Conservation (phyloP, 2,797 vertebrate species). For the Pantherophis alleghaniensis region DNA sequence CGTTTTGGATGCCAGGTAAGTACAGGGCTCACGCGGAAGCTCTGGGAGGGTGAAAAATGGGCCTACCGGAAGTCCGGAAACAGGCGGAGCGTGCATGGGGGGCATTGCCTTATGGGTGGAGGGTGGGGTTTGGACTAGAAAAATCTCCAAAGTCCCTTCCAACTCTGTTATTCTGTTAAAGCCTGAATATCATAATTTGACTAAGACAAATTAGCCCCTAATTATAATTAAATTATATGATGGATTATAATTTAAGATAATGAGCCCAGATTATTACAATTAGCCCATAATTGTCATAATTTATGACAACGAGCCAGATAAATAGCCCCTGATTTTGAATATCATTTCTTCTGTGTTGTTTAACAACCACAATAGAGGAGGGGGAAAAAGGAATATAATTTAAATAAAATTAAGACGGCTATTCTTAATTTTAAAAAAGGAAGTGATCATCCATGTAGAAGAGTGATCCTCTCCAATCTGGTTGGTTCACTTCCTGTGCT, state of each 20-base stretch:
- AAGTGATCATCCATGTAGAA: neutral
- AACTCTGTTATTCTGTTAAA: neutral
- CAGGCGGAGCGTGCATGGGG: no score
- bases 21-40: no score
- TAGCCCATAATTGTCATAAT: neutral
- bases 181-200: neutral
- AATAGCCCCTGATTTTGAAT: neutral
- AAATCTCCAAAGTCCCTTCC: neutral
- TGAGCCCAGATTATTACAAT: neutral
- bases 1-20: no score
- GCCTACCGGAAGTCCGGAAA: no score
- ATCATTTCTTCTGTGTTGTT: neutral
- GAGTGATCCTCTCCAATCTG: neutral
- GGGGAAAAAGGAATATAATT: neutral
- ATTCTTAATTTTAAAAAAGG: neutral
- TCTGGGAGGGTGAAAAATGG: no score
- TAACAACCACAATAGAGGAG: neutral
- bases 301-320: neutral
- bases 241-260: neutral
- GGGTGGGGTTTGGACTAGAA: neutral
- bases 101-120: no score
- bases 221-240: neutral
- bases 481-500: neutral
- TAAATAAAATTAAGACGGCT: neutral
- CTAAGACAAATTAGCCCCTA: neutral